Percentiles rank a stretch among this genome's conserved stretches.
phyloP scores from a whole-genome alignment of 2,888 invertebrate genomes.

The Leptinotarsa peninsularis region DNA sequence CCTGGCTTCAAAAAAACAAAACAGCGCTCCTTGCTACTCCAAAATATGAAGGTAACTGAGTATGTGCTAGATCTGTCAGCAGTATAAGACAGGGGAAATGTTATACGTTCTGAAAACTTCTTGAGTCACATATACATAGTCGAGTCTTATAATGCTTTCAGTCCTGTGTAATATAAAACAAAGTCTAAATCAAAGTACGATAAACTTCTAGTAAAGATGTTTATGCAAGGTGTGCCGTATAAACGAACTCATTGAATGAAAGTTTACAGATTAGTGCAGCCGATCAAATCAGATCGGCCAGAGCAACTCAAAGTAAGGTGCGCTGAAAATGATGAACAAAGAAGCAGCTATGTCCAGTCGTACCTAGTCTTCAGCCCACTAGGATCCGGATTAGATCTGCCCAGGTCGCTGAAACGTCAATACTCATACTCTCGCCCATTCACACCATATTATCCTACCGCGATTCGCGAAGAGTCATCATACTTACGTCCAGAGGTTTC shows the following conservation, averaged over 20 bases:
- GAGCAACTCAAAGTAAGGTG: conserved; percentile 79
- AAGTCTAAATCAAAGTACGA: conserved; percentile 50
- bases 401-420: conserved; percentile 50
- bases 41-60: conserved; percentile 57
- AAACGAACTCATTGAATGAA: conserved; percentile 72
- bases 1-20: conserved; percentile 62
- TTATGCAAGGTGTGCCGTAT: conserved; percentile 73
- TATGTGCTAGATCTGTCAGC: conserved; percentile 41
- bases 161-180: conserved; percentile 38
- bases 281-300: conserved; percentile 63
- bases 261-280: conserved; percentile 66
- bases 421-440: conserved; percentile 29
- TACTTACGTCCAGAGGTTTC: conserved; percentile 97
- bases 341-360: conserved; percentile 70
- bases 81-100: conserved; percentile 25
- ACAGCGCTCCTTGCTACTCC: conserved; percentile 66
- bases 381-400: conserved; percentile 29
- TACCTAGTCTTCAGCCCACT: conserved; percentile 57
- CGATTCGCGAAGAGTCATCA: conserved; percentile 48
- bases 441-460: conserved; percentile 33
- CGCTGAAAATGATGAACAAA: conserved; percentile 78
- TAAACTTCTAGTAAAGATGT: conserved; percentile 51
- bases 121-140: too few relatives aligned
- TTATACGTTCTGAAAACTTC: background rate
- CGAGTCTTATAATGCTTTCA: conserved; percentile 42